Conservation (phyloP, 2,797 vertebrate species). For the Leuciscus waleckii region DNA sequence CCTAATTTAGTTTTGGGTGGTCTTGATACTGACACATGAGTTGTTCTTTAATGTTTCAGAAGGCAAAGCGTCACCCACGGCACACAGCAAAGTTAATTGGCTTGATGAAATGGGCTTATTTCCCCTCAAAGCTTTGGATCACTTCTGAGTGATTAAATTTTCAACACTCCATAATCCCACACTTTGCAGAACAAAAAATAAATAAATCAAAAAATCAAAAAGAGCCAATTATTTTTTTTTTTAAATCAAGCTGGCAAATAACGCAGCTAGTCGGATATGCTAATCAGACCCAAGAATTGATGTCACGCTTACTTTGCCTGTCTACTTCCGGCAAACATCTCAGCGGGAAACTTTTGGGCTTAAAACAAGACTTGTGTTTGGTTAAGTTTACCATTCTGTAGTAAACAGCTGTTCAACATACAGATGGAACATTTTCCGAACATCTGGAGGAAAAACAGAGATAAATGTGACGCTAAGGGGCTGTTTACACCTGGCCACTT, state of each 20-base stretch:
- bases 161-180: slow-evolving; percentile 34
- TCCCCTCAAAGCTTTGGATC: slow-evolving; percentile 37
- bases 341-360: neutral
- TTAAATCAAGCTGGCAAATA: neutral
- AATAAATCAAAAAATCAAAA: neutral
- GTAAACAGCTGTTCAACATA: slow-evolving; percentile 14
- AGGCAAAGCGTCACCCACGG: slow-evolving; percentile 24
- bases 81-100: slow-evolving; percentile 39
- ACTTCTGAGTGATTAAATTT: slow-evolving; percentile 26
- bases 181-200: slow-evolving; percentile 6
- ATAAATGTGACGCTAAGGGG: neutral
- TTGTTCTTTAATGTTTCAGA: slow-evolving; percentile 40
- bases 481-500: no score
- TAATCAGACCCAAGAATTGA: neutral
- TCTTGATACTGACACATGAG: neutral
- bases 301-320: slow-evolving; percentile 1
- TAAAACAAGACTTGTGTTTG: slow-evolving; percentile 4
- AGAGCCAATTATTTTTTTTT: no score
- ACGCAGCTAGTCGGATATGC: neutral
- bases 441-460: slow-evolving; percentile 1
- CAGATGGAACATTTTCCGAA: neutral
- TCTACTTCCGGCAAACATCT: slow-evolving; percentile 11
- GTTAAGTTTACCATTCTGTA: neutral
- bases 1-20: slow-evolving; percentile 7
- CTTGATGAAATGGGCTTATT: slow-evolving; percentile 46